A percentile compares a stretch with the other conserved stretches of the same genome.
Conservation (phyloP, 2,797 vertebrate species). For the Anabas testudineus region DNA sequence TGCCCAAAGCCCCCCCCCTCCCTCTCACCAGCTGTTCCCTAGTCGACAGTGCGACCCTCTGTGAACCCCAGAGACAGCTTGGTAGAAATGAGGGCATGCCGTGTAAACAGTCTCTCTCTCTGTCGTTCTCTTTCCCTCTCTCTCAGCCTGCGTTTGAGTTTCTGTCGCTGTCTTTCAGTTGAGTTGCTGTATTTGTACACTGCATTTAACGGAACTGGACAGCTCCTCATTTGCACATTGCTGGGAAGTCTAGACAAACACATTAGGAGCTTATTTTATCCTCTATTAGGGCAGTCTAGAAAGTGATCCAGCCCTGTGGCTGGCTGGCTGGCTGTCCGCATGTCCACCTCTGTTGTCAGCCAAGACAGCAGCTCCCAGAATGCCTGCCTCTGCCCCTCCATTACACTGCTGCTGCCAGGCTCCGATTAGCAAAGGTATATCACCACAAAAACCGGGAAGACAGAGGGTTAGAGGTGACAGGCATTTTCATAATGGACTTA, state of each 20-base stretch:
- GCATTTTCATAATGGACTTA: slow-evolving; percentile 46
- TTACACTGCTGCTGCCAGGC: slow-evolving; percentile 38
- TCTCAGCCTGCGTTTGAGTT: slow-evolving; percentile 50
- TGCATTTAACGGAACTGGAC: slow-evolving; percentile 52
- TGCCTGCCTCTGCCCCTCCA: slow-evolving; percentile 21
- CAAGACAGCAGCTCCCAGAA: slow-evolving; percentile 52
- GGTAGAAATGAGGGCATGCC: slow-evolving; percentile 66
- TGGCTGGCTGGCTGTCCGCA: slow-evolving; percentile 16
- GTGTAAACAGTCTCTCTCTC: slow-evolving; percentile 55
- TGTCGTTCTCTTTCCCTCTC: background rate
- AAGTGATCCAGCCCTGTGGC: slow-evolving; percentile 39
- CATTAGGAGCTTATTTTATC: slow-evolving; percentile 27
- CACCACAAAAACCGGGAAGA: slow-evolving; percentile 34
- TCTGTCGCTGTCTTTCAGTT: slow-evolving; percentile 45
- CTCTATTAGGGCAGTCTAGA: slow-evolving; percentile 27
- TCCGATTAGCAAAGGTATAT: slow-evolving; percentile 45
- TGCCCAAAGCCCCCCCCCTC: slow-evolving; percentile 24
- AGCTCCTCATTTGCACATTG: slow-evolving; percentile 57
- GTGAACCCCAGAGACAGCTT: slow-evolving; percentile 63
- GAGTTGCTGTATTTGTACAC: slow-evolving; percentile 23
- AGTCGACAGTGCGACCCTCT: slow-evolving; percentile 55
- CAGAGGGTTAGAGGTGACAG: slow-evolving; percentile 44
- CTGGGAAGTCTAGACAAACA: slow-evolving; percentile 61
- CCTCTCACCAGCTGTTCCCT: slow-evolving; percentile 63
- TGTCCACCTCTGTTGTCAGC: slow-evolving; percentile 57